Evolutionary conservation across 2,797 vertebrate species (phyloP).

Genomic region (Champsocephalus gunnari): DNA sequence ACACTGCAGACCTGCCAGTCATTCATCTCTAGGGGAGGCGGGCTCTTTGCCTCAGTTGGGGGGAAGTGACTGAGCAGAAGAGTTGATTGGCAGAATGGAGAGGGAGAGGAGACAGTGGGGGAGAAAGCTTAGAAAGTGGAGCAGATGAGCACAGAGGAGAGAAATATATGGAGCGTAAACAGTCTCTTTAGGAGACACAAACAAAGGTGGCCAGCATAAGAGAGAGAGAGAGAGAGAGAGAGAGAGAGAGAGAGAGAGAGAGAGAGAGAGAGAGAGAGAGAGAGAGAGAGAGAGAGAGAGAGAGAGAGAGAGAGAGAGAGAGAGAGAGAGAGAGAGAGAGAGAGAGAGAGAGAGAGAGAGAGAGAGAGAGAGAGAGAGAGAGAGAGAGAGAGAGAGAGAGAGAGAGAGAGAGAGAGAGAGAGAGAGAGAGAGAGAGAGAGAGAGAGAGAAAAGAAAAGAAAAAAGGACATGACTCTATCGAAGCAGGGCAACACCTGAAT

Average conservation of each 20-base stretch:
- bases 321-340: no score
- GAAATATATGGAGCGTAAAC: constrained; percentile 62
- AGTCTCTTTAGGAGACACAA: constrained; percentile 68
- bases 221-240: constrained; percentile 10
- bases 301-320: no score
- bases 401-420: no score
- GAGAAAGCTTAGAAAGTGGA: constrained; percentile 68
- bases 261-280: no score
- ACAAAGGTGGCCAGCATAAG: constrained; percentile 51
- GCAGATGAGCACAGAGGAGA: constrained; percentile 63
- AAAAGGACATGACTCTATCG: constrained; percentile 23
- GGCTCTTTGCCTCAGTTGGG: constrained; percentile 65
- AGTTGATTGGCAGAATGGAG: constrained; percentile 74
- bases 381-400: no score
- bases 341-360: no score
- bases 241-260: no score
- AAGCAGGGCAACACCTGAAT: constrained; percentile 49
- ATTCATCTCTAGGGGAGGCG: constrained; percentile 72
- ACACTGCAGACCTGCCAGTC: constrained; percentile 79
- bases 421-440: no score
- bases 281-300: no score
- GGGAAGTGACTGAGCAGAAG: constrained; percentile 70
- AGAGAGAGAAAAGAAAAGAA: not conserved
- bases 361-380: no score
- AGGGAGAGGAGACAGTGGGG: constrained; percentile 60